Base-by-base conservation (phyloP, 2,888 invertebrate genomes). In the Gandaritis pyraliata region DNA sequence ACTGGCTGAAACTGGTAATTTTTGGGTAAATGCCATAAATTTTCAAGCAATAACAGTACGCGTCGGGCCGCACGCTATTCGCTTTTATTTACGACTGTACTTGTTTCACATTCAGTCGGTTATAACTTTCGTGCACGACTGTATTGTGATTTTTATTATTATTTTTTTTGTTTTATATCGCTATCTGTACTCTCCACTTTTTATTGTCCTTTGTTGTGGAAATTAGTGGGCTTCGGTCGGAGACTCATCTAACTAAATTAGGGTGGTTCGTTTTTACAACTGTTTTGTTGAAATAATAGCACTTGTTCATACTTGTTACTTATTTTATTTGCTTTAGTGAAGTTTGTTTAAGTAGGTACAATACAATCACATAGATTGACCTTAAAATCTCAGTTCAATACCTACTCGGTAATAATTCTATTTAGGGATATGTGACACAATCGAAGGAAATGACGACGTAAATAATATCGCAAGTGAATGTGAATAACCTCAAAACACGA, bases 21-120 rank as follows among this genome's bases (percentile, higher is more conserved):
- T 88, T 88, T 86, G 80, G 82, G 85, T 79, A 84, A 85, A 86
- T 80, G 82, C 83, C 78, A 87, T 88, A 88, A 87, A 88, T 88
- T 86, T 79, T 75, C 76, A 78, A 80, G 80, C 83, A 88, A 87
- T 86, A 87, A 86, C 86, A 84, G 85, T 84, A 80, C 77, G 82
- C 82, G 84, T 87, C 85, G 84, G 82, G 77, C 80, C 77, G 81
- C 80, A 85, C 82, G 89, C 88, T 89, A 87, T 89, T 88, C 85
- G 76, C 78, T 87, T 88, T 89, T 90, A 89, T 91, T 90, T 90
- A 91, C 85, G 89, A 87, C 86, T 85, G 83, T 86, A 90, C 90
- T 90, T 86, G 88, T 87, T 87, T 89, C 88, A 88, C 84, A 86
- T 86, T 83, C 88, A 86, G 87, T 75, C 75, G 78, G 82, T 83